phyloP scores from a whole-genome alignment of 30 jellyfish, hydroid and myxozoan species.

The Nemopilema nomurai region DNA sequence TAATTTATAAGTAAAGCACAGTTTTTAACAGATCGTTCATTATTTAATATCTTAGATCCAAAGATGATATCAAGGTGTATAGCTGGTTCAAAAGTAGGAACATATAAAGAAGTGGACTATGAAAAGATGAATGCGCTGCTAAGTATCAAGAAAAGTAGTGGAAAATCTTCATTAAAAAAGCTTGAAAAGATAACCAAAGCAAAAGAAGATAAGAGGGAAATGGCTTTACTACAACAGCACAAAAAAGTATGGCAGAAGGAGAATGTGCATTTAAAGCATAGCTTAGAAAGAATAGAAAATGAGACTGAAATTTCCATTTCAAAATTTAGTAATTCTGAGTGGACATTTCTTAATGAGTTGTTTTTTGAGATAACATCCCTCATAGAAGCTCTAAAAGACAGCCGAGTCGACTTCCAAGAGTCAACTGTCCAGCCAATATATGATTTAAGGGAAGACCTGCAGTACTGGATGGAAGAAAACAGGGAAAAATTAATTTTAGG shows the following conservation, averaged over 20 bases:
- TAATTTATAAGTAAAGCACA: not conserved
- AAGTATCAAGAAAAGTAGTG: conserved; percentile 70
- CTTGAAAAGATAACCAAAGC: conserved; percentile 56
- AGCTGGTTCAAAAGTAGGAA: conserved; percentile 67
- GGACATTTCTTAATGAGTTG: conserved; percentile 19
- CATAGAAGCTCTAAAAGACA: conserved; percentile 48
- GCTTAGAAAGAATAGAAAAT: conserved; percentile 29
- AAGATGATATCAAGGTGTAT: conserved; percentile 55
- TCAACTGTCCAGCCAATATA: conserved; percentile 70
- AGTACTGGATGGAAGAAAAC: conserved; percentile 72
- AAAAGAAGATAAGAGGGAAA: conserved; percentile 48
- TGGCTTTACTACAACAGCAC: conserved; percentile 64
- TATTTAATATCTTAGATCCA: conserved; percentile 42
- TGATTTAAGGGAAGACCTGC: conserved; percentile 73
- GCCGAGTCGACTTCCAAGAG: conserved; percentile 34
- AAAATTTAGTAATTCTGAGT: conserved; percentile 45
- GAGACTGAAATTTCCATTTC: conserved; percentile 56
- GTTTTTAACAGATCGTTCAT: not conserved
- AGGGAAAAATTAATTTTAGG: conserved; percentile 57
- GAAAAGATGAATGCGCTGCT: conserved; percentile 61
- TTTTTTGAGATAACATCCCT: conserved; percentile 53
- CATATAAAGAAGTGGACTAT: conserved; percentile 75
- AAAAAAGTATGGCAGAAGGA: conserved; percentile 77
- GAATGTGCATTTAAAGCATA: conserved; percentile 46
- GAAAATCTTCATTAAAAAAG: conserved; percentile 63